phyloP scores from a whole-genome alignment of 2,888 invertebrate genomes.

The Acrobasis suavella region DNA sequence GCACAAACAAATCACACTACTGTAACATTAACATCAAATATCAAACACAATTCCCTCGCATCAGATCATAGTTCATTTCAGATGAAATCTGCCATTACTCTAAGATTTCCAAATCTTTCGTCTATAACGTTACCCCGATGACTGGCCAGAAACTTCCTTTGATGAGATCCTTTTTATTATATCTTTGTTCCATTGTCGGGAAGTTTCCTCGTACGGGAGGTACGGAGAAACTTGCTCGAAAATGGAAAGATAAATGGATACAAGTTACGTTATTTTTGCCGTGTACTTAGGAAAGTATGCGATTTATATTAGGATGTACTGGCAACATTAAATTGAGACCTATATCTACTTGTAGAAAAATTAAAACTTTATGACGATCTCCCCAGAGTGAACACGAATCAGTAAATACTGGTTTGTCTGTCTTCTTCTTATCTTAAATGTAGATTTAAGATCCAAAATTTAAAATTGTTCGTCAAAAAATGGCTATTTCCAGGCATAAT shows the following conservation, averaged over 20 bases:
- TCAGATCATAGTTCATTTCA: too few species aligned
- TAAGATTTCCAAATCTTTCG: slow-evolving; percentile 1
- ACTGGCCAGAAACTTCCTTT: background rate
- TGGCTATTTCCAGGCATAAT: too few species aligned
- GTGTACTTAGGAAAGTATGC: background rate
- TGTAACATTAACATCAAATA: too few species aligned
- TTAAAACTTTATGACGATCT: background rate
- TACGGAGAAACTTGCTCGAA: background rate
- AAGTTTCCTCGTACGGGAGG: too few species aligned
- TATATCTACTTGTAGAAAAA: background rate
- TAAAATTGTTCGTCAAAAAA: too few species aligned
- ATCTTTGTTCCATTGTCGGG: slow-evolving; percentile 8
- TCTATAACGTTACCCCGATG: background rate
- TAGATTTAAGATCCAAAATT: too few species aligned
- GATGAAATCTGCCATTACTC: background rate
- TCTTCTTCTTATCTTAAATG: too few species aligned
- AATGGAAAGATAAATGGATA: background rate
- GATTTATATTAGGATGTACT: background rate
- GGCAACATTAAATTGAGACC: background rate
- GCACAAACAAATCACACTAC: too few species aligned
- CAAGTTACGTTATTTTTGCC: background rate
- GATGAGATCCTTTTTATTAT: slow-evolving; percentile 4
- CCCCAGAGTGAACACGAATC: too few species aligned
- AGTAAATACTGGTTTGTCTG: too few species aligned
- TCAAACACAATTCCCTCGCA: too few species aligned